Evolutionary conservation across 2,888 invertebrate genomes (phyloP), one percentile per base, ranked within the genome.

Genomic region (Metallyticus violacea): DNA sequence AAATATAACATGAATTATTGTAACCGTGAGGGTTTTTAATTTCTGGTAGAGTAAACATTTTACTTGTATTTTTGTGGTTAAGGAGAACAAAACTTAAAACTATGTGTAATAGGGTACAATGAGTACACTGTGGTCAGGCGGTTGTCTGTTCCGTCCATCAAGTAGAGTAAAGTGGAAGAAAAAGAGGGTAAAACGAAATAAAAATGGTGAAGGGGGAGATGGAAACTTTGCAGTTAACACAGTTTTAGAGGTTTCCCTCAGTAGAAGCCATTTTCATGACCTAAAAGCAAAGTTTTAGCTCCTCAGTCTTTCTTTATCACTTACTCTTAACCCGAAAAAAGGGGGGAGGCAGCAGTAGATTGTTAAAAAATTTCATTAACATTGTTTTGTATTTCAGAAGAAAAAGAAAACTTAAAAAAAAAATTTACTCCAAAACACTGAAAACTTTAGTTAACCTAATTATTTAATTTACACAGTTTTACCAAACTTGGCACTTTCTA

Each of bases 211-310:
- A 83, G 7, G 25, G 77, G 40, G 5, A 77, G 83, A 83, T 25
- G 62, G 29, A n/a, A 83, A 83, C 26, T 27, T 82, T 28, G 22
- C 76, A n/a, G 30, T 62, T 83, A 83, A 83, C 83, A 83, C 25
- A 83, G 83, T 83, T 77, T 77, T 29, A 62, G 40, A 62, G n/a
- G 26, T 5, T 83, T 83, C 77, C 77, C 25, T 28, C 83, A 76
- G 77, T 9, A 27, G 29, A 77, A 77, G 26, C 77, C 28, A 77
- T 77, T 77, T 83, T 77, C 83, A 83, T 77, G 77, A 26, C 27
- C 77, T 77, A 77, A 83, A 83, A 83, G 83, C 28, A 77, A 83
- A 83, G 83, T 83, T 83, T 83, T 26, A 77, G 29, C 15, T 62
- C 15, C 40, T 62, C 40, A 62, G 15, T 15, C 40, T 4, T 3